Evolutionary conservation across 2,888 invertebrate species (phyloP), one percentile per base, ranked within the genome.

Genomic region (Cybosia mesomella): DNA sequence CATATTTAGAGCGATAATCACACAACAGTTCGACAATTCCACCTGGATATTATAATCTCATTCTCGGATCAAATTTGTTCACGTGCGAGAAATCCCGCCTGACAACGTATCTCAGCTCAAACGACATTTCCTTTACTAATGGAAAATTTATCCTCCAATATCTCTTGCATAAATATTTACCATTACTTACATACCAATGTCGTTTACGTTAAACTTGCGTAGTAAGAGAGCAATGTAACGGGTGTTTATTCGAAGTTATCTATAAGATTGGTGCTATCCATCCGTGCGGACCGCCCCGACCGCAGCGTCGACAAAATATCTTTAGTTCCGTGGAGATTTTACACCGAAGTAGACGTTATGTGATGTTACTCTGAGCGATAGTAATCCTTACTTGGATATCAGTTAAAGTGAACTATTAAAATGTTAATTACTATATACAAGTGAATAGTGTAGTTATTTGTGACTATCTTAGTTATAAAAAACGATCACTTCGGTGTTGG

Each of bases 1-100:
- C 0, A 49, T 49, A 43, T 43, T 78, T n/a, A 60, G n/a, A 24
- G 21, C 55, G 57, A 65, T 18, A 63, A 69, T 71, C 55, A 68
- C 60, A 55, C 34, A 9, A 74, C 71, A 73, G 80, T 73, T 80
- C 81, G 77, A 83, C 84, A 85, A 88, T 85, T 88, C 88, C 85
- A 87, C 86, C 86, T 86, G 85, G 81, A 87, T 85, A 88, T 87
- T 85, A 87, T 86, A 92, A 92, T 91, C 87, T 90, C 82, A 88
- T 89, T 91, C 87, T 86, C 86, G 83, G 87, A 92, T 92, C 89
- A 85, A 92, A 91, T 92, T 90, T 88, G 89, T 90, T 92, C 91
- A 91, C 88, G 88, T 89, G 90, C 88, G 88, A 91, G 88, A 90
- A 90, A 91, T 90, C 87, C 88, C 85, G 82, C 83, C 86, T 85